Base-by-base conservation (phyloP, 1,140 invertebrate species). In the Drosophila mojavensis region DNA sequence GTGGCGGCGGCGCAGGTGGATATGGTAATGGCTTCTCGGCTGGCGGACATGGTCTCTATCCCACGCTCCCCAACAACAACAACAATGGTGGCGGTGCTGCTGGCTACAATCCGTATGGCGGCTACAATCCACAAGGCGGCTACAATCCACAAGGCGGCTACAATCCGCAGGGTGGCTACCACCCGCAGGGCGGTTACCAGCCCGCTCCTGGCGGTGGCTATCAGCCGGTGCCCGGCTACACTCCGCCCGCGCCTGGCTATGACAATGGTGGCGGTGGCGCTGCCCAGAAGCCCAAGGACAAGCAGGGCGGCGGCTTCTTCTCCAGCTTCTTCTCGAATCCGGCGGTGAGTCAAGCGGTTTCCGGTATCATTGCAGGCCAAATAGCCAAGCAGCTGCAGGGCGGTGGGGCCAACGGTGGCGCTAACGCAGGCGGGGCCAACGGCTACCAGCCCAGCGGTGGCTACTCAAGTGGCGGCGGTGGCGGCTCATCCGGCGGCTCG, bases 281-380 rank as follows among this genome's bases (percentile, higher is more conserved):
- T 24, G 63, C 48, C 10, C 86, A 90, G 11, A 90, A 92, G 53
- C 86, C 82, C 11, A 92, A 91, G 54, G 91, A 92, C 50, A 92
- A 92, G 50, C 79, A 91, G 65, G 91, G 91, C 65, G 91, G 86
- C 54, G 88, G 91, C 58, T 92, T 92, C 78, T 90, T 92, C 66
- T 92, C 91, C 39, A 91, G 78, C 53, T 91, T 92, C 67, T 91
- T 92, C 66, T 91, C 88, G 24, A 92, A 89, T 73, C 91, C 91
- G 66, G 85, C 85, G 59, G 91, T 92, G 55, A 91, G 78, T 81
- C 89, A 92, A 79, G 91, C 91, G 56, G 88, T 92, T 9, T 80
- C 82, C 43, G 91, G 91, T 71, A 91, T 92, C 50, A 90, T 92
- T 90, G 88, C 91, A 64, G 91, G 89, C 48, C 91, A 92, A 69